Evolutionary conservation across 2,888 invertebrate genomes (phyloP).

Genomic region (Callinectes sapidus): DNA sequence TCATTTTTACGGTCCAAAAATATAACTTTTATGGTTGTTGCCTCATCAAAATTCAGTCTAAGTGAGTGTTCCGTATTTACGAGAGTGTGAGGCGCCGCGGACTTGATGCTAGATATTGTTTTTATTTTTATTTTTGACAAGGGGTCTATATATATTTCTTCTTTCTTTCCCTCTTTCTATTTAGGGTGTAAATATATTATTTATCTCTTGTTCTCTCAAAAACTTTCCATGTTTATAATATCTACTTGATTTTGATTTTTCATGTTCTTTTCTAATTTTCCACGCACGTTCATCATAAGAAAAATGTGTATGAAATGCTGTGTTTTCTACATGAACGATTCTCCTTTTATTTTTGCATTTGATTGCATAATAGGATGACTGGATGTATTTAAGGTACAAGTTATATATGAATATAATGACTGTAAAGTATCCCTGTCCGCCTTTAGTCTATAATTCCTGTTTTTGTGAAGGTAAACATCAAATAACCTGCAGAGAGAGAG

Average conservation of each 20-base stretch:
- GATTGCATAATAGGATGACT: conserved; percentile 19
- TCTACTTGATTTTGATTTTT: neutral
- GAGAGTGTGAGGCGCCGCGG: conserved; percentile 24
- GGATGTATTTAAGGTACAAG: conserved; percentile 24
- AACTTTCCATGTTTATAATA: neutral
- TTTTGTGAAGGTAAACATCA: neutral
- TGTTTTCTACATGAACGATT: conserved; percentile 7
- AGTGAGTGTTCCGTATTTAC: conserved; percentile 28
- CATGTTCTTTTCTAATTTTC: neutral
- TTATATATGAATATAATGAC: conserved; percentile 10
- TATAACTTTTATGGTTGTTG: conserved; percentile 33
- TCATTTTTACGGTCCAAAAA: conserved; percentile 24
- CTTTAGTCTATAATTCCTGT: neutral
- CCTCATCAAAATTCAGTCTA: conserved; percentile 37
- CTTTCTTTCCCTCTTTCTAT: neutral
- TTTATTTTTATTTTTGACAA: neutral
- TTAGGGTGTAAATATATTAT: neutral
- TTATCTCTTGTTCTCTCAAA: neutral
- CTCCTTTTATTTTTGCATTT: neutral
- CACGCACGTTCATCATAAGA: neutral
- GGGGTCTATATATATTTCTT: neutral
- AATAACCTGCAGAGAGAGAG: neutral
- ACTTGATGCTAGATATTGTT: conserved; percentile 21
- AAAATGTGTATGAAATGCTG: neutral
- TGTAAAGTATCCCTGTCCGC: conserved; percentile 26